Evolutionary conservation across 23 tunicate species (phyloP).

Genomic region (Pegea sp.): DNA sequence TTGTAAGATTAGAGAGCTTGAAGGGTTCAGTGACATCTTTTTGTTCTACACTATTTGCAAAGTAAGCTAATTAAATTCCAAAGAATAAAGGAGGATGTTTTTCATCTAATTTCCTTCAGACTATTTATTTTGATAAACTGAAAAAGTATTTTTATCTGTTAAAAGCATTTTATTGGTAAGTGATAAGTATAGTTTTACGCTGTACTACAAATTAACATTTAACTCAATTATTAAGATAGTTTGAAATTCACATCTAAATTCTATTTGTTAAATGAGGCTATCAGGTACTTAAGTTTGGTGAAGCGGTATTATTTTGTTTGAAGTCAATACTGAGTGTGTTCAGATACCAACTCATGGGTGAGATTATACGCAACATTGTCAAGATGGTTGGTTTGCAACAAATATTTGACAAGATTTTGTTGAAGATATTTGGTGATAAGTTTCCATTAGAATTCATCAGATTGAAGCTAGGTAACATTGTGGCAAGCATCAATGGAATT

Average conservation of each 20-base stretch:
- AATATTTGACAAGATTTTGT: not conserved
- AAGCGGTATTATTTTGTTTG: constrained; percentile 1
- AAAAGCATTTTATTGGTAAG: too few species aligned
- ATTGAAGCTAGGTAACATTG: constrained; percentile 28
- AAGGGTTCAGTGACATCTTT: constrained; percentile 47
- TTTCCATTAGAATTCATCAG: constrained; percentile 20
- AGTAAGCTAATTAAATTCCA: constrained; percentile 15
- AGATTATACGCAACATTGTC: not conserved
- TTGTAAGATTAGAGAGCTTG: constrained; percentile 48
- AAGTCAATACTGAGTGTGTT: not conserved
- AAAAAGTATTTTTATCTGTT: too few species aligned
- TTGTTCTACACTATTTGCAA: constrained; percentile 73
- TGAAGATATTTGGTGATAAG: constrained; percentile 8
- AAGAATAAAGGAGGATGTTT: too few species aligned
- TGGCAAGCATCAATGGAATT: constrained; percentile 40
- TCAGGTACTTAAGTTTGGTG: constrained; percentile 3
- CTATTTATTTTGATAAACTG: too few species aligned
- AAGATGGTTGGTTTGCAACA: not conserved
- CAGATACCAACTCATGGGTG: not conserved
- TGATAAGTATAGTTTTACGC: too few species aligned
- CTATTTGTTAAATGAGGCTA: constrained; percentile 21
- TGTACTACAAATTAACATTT: too few species aligned
- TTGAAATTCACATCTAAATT: too few species aligned
- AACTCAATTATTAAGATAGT: too few species aligned
- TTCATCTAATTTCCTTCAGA: too few species aligned